Evolutionary conservation across 2,113 vertebrate genomes (phyloP), one percentile per base, ranked within the genome.

Genomic region (Sorex fumeus): DNA sequence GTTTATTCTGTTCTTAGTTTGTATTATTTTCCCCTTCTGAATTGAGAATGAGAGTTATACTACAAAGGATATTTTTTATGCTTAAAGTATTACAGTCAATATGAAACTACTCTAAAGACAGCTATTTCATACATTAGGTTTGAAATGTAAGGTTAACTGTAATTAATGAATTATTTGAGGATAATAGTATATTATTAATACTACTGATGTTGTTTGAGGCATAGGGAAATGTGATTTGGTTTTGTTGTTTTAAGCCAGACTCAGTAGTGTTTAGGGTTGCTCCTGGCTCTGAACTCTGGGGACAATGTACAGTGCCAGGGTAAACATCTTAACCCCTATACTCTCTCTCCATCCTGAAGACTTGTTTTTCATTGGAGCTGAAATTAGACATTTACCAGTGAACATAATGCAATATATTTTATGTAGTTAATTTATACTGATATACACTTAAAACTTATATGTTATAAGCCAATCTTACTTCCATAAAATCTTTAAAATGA

Each of bases 91-190:
- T n/a, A n/a, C n/a, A 93, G 4, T 89, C 78, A 93, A 60, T 6
- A 34, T 64, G 1, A 27, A 91, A 79, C 80, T 72, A 84, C 69
- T 86, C 1, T 64, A 45, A 86, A 87, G 36, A 77, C 3, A 36
- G 32, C 53, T 95, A 53, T 88, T 70, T 90, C 57, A 0, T 60
- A 76, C 79, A 32, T 43, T 69, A 70, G 66, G 78, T 83, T 92
- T 85, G n/a, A n/a, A n/a, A n/a, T n/a, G n/a, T 84, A 66, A 94
- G 93, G 62, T 78, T 69, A 67, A 70, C 92, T 94, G 91, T 47
- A 82, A 92, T 84, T 95, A 60, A 90, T 91, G 43, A 76, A 34
- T 69, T 91, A 86, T 50, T 62, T 93, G 87, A 87, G 25, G 16
- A 77, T 64, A 28, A 1, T 6, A 57, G 27, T 86, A 0, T 93